Evolutionary conservation across 92 coral and sea anemone genomes (phyloP).

Genomic region (Muricea muricata): DNA sequence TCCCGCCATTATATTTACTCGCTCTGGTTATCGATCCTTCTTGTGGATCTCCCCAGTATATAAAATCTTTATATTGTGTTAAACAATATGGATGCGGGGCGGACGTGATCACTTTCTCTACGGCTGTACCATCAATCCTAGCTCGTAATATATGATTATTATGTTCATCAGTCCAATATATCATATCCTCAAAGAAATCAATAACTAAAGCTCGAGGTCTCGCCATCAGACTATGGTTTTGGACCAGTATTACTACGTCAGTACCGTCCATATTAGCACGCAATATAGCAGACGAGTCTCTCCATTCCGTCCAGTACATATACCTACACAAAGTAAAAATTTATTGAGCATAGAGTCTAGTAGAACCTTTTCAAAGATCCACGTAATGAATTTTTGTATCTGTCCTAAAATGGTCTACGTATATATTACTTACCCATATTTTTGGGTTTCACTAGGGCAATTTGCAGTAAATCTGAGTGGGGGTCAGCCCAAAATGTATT

Average conservation of each 20-base stretch:
- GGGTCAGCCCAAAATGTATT: too few species aligned
- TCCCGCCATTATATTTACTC: constrained; percentile 81
- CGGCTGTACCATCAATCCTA: constrained; percentile 68
- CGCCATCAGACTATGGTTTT: constrained; percentile 36
- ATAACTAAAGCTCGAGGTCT: constrained; percentile 77
- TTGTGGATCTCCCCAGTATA: constrained; percentile 88
- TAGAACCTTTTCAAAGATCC: too few species aligned
- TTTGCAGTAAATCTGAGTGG: too few species aligned
- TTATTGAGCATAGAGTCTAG: too few species aligned
- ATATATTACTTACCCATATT: too few species aligned
- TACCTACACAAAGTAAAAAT: too few species aligned
- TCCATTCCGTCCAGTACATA: constrained; percentile 91
- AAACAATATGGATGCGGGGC: constrained; percentile 72
- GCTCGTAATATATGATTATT: constrained; percentile 77
- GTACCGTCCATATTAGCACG: constrained; percentile 91
- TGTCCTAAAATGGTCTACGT: too few species aligned
- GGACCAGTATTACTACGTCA: constrained; percentile 62
- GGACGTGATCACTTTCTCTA: constrained; percentile 64
- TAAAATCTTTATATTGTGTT: constrained; percentile 79
- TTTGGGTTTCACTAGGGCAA: too few species aligned
- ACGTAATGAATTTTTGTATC: too few species aligned
- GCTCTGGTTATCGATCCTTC: constrained; percentile 80
- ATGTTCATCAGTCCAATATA: constrained; percentile 86
- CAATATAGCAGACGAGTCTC: constrained; percentile 69
- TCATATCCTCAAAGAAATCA: constrained; percentile 72